phyloP scores from a whole-genome alignment of 2,113 vertebrate species.

The Ophiodon elongatus region DNA sequence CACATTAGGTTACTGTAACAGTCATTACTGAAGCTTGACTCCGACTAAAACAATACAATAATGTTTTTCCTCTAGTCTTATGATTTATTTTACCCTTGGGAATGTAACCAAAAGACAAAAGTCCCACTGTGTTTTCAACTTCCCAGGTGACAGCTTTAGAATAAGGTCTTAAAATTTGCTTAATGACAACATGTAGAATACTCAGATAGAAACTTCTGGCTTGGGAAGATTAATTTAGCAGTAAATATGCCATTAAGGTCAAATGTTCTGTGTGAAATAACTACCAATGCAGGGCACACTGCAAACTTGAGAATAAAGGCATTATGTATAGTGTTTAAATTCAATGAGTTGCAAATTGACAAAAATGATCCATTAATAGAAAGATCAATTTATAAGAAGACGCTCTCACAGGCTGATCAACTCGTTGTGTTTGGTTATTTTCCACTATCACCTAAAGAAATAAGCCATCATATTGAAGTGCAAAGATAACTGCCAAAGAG shows the following conservation, averaged over 20 bases:
- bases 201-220: background rate
- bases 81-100: background rate
- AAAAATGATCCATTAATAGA: background rate
- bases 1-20: background rate
- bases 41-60: background rate
- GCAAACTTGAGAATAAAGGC: background rate
- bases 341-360: slow-evolving; percentile 1
- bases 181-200: background rate
- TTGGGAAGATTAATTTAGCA: background rate
- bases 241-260: background rate
- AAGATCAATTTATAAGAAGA: background rate
- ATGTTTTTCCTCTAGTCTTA: background rate
- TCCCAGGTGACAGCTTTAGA: background rate
- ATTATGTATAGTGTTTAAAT: background rate
- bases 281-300: background rate
- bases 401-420: background rate
- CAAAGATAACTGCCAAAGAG: slow-evolving; percentile 18
- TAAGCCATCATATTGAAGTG: background rate
- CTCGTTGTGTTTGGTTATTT: background rate
- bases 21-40: background rate
- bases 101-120: background rate
- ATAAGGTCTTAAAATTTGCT: background rate
- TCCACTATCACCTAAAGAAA: slow-evolving; percentile 8
- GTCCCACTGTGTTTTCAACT: background rate
- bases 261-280: background rate